Conservation (phyloP, 2,113 vertebrate genomes). For the Gymnarchus niloticus region DNA sequence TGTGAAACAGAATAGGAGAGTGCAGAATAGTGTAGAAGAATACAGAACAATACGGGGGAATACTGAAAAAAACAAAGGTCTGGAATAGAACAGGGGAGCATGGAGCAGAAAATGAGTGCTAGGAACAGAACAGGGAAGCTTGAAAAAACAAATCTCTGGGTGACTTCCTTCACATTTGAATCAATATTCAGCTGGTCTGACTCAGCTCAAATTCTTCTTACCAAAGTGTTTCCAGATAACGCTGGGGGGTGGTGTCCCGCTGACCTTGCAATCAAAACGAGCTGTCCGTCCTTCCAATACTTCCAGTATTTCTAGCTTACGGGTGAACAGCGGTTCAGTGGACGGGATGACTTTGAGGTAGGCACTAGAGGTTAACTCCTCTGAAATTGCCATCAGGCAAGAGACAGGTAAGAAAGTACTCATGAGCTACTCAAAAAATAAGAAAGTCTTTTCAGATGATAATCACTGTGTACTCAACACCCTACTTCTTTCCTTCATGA, state of each 20-base stretch:
- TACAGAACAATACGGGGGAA: no score
- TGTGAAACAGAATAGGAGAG: no score
- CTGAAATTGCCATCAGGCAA: conserved; percentile 53
- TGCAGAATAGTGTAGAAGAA: no score
- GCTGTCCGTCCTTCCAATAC: conserved; percentile 88
- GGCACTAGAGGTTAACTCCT: conserved; percentile 90
- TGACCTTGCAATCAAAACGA: conserved; percentile 93
- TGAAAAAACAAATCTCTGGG: background rate
- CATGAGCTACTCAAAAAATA: background rate
- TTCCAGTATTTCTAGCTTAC: conserved; percentile 79
- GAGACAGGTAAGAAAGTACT: background rate
- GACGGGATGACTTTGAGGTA: conserved; percentile 84
- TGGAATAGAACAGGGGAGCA: background rate
- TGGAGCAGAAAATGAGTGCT: background rate
- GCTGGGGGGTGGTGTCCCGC: conserved; percentile 74
- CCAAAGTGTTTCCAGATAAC: conserved; percentile 90
- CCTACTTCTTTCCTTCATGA: background rate
- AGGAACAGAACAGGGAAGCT: background rate
- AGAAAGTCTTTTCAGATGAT: background rate
- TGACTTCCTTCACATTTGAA: background rate
- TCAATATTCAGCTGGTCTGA: background rate
- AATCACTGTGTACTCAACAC: no score
- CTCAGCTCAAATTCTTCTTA: conserved; percentile 48
- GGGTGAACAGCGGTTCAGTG: conserved; percentile 81
- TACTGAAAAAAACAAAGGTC: no score